A percentile compares a stretch with the other conserved stretches of the same genome.
phyloP scores from a whole-genome alignment of 2,888 invertebrate genomes.

The Lycaena phlaeas region DNA sequence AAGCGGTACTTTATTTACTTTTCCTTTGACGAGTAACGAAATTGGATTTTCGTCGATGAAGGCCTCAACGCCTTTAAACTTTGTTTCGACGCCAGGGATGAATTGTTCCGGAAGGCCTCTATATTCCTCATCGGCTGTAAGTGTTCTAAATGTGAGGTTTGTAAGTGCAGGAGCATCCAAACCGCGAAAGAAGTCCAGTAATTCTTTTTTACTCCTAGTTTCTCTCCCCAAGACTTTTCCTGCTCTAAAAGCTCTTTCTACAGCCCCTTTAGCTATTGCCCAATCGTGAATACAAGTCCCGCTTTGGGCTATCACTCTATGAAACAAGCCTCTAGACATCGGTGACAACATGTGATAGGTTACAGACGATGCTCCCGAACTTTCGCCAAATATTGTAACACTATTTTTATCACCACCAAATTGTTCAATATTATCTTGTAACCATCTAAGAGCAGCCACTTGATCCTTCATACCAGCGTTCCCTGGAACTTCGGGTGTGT shows the following conservation, averaged over 20 bases:
- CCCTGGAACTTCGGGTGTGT: slow-evolving; percentile 41
- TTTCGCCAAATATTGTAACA: slow-evolving; percentile 53
- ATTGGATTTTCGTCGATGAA: slow-evolving; percentile 37
- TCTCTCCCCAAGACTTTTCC: slow-evolving; percentile 41
- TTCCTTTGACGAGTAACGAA: slow-evolving; percentile 29
- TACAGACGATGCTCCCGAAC: slow-evolving; percentile 47
- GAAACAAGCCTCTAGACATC: slow-evolving; percentile 47
- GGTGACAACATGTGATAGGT: slow-evolving; percentile 51
- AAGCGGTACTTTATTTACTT: slow-evolving; percentile 34
- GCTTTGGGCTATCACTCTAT: slow-evolving; percentile 50
- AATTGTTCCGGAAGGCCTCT: slow-evolving; percentile 40
- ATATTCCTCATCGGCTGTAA: slow-evolving; percentile 34
- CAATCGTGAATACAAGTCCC: slow-evolving; percentile 43
- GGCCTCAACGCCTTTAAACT: slow-evolving; percentile 29
- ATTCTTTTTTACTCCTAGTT: slow-evolving; percentile 30
- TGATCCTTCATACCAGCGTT: slow-evolving; percentile 55
- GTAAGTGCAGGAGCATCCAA: slow-evolving; percentile 33
- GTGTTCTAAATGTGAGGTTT: slow-evolving; percentile 28
- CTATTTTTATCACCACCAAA: slow-evolving; percentile 47
- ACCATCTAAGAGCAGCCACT: slow-evolving; percentile 40
- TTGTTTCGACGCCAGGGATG: slow-evolving; percentile 40
- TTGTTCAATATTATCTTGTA: slow-evolving; percentile 37
- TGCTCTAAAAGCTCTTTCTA: slow-evolving; percentile 36
- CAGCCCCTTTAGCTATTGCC: slow-evolving; percentile 27
- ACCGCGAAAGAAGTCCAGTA: slow-evolving; percentile 32